Conservation (phyloP, 2,797 vertebrate species). For the Babyrousa celebensis region DNA sequence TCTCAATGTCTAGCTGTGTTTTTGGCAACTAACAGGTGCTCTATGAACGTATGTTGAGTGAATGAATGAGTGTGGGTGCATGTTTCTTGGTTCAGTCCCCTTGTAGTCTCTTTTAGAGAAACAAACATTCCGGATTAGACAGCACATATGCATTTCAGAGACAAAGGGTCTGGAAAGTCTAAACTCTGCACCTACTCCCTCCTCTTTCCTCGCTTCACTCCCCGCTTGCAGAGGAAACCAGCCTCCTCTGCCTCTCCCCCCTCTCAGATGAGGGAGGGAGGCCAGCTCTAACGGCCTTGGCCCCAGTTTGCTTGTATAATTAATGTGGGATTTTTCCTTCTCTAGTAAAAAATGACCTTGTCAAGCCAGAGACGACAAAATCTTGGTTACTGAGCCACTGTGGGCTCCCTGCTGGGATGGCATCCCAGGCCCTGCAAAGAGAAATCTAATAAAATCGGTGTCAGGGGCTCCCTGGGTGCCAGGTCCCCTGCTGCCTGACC, state of each 20-base stretch:
- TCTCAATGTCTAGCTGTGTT: background rate
- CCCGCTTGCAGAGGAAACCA: background rate
- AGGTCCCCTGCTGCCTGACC: constrained; percentile 92
- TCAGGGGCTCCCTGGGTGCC: constrained; percentile 93
- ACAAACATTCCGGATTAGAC: background rate
- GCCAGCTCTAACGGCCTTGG: constrained; percentile 89
- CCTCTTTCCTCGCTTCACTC: background rate
- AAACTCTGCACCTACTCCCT: too few species aligned
- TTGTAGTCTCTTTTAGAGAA: background rate
- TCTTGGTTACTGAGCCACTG: constrained; percentile 92
- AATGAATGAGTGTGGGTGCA: background rate
- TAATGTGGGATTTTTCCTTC: constrained; percentile 91
- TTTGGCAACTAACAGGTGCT: background rate
- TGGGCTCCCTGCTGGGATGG: constrained; percentile 91
- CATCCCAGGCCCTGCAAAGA: constrained; percentile 91
- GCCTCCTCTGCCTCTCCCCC: background rate
- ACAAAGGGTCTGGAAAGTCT: background rate
- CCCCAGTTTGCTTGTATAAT: constrained; percentile 93
- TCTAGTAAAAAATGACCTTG: constrained; percentile 94
- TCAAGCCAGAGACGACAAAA: constrained; percentile 93
- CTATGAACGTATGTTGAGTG: background rate
- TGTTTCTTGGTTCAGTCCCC: background rate
- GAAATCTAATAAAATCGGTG: constrained; percentile 94
- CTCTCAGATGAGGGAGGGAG: constrained; percentile 80
- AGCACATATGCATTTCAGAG: background rate